A percentile compares a stretch with the other conserved stretches of the same genome.
Conservation (phyloP, 2,888 invertebrate genomes). For the Drosophila prolongata region DNA sequence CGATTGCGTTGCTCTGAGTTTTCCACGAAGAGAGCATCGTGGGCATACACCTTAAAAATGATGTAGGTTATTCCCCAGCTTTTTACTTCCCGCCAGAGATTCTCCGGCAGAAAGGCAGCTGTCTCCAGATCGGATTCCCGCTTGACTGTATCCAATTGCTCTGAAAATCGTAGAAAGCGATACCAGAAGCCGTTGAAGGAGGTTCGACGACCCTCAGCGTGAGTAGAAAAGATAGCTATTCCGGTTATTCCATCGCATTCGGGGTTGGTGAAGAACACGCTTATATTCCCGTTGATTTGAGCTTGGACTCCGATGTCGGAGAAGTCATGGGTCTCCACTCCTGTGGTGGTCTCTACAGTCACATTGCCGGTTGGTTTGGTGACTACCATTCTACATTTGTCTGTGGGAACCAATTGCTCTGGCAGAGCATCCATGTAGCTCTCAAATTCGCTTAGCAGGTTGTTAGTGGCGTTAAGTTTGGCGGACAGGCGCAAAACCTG, state of each 20-base stretch:
- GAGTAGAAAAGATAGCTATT: conserved; percentile 74
- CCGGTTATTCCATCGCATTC: conserved; percentile 77
- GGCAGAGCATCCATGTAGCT: conserved; percentile 85
- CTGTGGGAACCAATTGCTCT: conserved; percentile 45
- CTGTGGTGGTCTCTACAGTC: conserved; percentile 22
- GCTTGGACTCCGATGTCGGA: conserved; percentile 74
- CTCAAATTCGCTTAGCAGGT: conserved; percentile 87
- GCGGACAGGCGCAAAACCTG: conserved; percentile 79
- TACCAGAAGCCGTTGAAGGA: conserved; percentile 69
- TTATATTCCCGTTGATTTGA: conserved; percentile 75
- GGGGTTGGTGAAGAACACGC: conserved; percentile 82
- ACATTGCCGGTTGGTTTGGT: conserved; percentile 12
- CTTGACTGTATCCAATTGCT: conserved; percentile 83
- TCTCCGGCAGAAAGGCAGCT: conserved; percentile 86
- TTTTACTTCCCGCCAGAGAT: conserved; percentile 80
- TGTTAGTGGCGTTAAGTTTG: conserved; percentile 88
- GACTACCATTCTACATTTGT: conserved; percentile 49
- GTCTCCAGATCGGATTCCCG: conserved; percentile 85
- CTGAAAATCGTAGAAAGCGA: conserved; percentile 84
- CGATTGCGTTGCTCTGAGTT: conserved; percentile 75
- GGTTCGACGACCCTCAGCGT: conserved; percentile 8
- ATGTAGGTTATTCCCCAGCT: conserved; percentile 73
- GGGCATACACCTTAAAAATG: conserved; percentile 86
- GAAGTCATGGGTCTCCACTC: conserved; percentile 57
- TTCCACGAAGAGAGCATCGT: conserved; percentile 87